These are phyloP conservation scores for Pseudopleuronectes americanus DNA, from an alignment of 2,797 vertebrate species.

Conservation along the genomic window DNA sequence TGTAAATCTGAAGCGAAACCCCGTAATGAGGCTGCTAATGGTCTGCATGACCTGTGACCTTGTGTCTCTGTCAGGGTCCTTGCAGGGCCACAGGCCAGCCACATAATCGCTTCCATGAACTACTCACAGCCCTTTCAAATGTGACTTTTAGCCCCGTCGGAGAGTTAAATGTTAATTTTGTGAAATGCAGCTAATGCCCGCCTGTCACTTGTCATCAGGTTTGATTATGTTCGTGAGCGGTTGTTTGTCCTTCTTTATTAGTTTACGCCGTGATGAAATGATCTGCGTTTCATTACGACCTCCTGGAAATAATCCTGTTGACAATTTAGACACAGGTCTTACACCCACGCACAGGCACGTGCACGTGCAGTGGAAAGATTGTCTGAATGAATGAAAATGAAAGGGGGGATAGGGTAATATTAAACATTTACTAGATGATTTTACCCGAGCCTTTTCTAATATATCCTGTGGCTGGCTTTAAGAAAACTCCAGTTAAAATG, in stretches of 20 bases:
- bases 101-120: conserved; percentile 84
- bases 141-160: conserved; percentile 74
- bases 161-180: conserved; percentile 82
- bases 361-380: conserved; percentile 18
- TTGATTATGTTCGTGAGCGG: conserved; percentile 77
- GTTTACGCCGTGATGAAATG: conserved; percentile 73
- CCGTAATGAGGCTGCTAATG: conserved; percentile 81
- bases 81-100: conserved; percentile 75
- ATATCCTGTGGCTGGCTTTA: conserved; percentile 16
- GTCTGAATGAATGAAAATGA: conserved; percentile 13
- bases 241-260: conserved; percentile 80
- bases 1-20: conserved; percentile 67
- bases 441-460: background rate
- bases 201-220: conserved; percentile 85
- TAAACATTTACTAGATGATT: conserved; percentile 1
- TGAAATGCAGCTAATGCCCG: conserved; percentile 79
- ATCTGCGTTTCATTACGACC: conserved; percentile 75
- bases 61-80: conserved; percentile 76
- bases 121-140: conserved; percentile 74
- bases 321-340: conserved; percentile 48
- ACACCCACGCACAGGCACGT: conserved; percentile 7
- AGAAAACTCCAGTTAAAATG: conserved; percentile 16
- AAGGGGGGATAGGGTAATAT: conserved; percentile 1
- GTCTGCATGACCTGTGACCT: conserved; percentile 74
- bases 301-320: conserved; percentile 73